Evolutionary conservation across 2,113 vertebrate species (phyloP), one percentile per base, ranked within the genome.

Genomic region (Dasyurus viverrinus): DNA sequence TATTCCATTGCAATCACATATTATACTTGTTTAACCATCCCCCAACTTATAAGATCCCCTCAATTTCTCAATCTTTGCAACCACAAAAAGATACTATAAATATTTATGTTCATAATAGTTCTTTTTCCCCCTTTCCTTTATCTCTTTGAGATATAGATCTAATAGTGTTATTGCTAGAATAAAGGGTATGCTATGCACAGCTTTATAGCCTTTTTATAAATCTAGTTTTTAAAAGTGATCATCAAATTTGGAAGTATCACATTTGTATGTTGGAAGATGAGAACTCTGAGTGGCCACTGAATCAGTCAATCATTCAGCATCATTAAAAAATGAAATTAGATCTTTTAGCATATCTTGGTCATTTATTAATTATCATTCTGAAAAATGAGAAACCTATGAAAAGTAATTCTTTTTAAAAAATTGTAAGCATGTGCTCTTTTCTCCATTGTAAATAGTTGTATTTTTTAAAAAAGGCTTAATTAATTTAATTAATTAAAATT

Each of bases 311-410:
- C 6, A 42, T 24, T 76, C 14, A 22, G 14, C 1, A 22, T n/a
- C 36, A 76, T 76, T n/a, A 22, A 76, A 89, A 53, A 11, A 91
- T 54, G 90, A 91, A 55, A 89, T 93, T 95, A 53, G 46, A 54
- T 22, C 94, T 54, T 0, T 89, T 16, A 48, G 53, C 7, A 19
- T 55, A 6, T 92, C 89, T 91, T 90, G 27, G 42, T 12, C 60
- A 0, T 30, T 93, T 1, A 90, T 57, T 94, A 54, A 5, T 94
- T 90, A 92, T 90, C 42, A 3, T 90, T 91, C 47, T 12, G 10
- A 93, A 50, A 93, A 94, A 24, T 95, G 2, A 95, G 53, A 9
- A 57, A 93, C 68, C 94, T 24, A 91, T 91, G 14, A 8, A 27
- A 47, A 92, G 46, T 42, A 91, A 0, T 9, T 93, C 89, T 92